Evolutionary conservation across 2,888 invertebrate species (phyloP).

Genomic region (Pharmacophagus antenor): DNA sequence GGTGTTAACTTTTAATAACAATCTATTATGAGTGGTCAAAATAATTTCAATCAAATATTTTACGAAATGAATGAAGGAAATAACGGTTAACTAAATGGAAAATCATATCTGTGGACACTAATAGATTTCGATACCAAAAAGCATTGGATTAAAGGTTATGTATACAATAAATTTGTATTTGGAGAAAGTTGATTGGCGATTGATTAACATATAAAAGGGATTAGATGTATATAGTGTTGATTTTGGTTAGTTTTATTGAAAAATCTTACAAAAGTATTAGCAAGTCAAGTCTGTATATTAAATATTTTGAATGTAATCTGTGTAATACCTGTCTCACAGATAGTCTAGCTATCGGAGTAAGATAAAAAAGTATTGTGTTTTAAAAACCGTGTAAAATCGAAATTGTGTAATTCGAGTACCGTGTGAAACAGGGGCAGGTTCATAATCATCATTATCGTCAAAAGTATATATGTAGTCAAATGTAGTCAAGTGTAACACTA

Average conservation of each 20-base stretch:
- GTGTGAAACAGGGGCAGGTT: too few species aligned
- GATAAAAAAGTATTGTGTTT: too few species aligned
- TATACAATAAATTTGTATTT: constrained; percentile 25
- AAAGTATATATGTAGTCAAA: too few species aligned
- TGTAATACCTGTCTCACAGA: too few species aligned
- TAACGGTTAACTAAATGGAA: constrained; percentile 30
- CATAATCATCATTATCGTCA: too few species aligned
- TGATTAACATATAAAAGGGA: constrained; percentile 29
- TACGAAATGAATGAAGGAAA: constrained; percentile 12
- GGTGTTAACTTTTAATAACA: constrained; percentile 21
- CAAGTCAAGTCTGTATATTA: neutral
- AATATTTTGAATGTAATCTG: too few species aligned
- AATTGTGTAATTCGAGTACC: too few species aligned
- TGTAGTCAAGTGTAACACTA: too few species aligned
- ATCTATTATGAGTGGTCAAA: constrained; percentile 20
- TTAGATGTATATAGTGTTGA: constrained; percentile 18
- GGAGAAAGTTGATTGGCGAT: constrained; percentile 26
- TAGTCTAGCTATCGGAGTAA: too few species aligned
- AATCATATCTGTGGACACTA: constrained; percentile 17
- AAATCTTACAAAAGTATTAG: neutral
- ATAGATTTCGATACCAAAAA: constrained; percentile 27
- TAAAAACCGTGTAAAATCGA: too few species aligned
- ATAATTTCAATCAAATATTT: constrained; percentile 28
- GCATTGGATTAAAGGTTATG: constrained; percentile 23
- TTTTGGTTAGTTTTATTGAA: constrained; percentile 14